Conservation (phyloP, 2,113 vertebrate species). For the Prietella phreatophila region DNA sequence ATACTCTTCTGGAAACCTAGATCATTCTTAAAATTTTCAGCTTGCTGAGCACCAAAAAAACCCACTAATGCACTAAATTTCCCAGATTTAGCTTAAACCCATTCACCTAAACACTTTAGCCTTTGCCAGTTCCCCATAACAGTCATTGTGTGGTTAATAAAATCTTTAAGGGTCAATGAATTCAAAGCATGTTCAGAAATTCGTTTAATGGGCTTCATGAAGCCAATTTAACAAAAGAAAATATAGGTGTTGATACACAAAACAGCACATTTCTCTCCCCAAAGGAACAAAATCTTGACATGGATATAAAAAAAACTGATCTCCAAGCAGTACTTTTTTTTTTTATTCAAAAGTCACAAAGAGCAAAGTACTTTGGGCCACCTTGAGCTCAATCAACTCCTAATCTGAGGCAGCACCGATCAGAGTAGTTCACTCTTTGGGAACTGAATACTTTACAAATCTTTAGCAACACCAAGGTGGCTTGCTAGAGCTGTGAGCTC, state of each 20-base stretch:
- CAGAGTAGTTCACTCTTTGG: slow-evolving; percentile 57
- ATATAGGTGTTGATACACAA: slow-evolving; percentile 54
- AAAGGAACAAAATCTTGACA: slow-evolving; percentile 56
- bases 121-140: not conserved
- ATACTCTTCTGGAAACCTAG: not conserved
- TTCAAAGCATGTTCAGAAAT: slow-evolving; percentile 57
- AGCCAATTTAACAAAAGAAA: slow-evolving; percentile 59
- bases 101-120: not conserved
- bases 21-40: not conserved
- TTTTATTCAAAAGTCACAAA: slow-evolving; percentile 50
- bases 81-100: not conserved
- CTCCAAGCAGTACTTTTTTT: slow-evolving; percentile 52
- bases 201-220: slow-evolving; percentile 67
- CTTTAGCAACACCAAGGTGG: slow-evolving; percentile 62
- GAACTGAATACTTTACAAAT: slow-evolving; percentile 57
- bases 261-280: slow-evolving; percentile 59
- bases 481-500: slow-evolving; percentile 47
- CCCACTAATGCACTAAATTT: not conserved
- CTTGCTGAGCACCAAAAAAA: slow-evolving; percentile 24
- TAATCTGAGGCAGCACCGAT: slow-evolving; percentile 27
- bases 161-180: slow-evolving; percentile 52
- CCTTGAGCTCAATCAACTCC: slow-evolving; percentile 18
- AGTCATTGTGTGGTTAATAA: not conserved
- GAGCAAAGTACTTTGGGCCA: slow-evolving; percentile 52
- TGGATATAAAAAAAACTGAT: slow-evolving; percentile 46